Base-by-base conservation (phyloP, 30 jellyfish, hydroid and myxozoan species). In the Rhopilema esculentum region DNA sequence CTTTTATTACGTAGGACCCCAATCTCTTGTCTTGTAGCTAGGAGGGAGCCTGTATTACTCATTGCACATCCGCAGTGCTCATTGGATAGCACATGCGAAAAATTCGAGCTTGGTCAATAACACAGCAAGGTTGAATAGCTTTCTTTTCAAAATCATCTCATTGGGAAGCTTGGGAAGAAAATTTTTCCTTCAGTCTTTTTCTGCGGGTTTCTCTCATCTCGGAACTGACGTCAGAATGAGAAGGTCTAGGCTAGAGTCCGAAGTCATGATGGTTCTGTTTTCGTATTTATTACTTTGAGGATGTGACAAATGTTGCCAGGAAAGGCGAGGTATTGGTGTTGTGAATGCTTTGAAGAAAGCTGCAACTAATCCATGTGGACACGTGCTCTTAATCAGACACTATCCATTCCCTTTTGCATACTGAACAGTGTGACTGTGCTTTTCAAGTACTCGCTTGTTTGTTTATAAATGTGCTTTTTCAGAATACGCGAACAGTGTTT, bases 381-480 rank as follows among this genome's bases (percentile, higher is more conserved):
- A 40, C 57, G 57, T 40, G 57, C 57, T 12, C 57, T 2, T 40
- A 40, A 12, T 40, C 57, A 40, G 57, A 12, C 57, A 40, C 57
- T 40, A 40, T 40, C 12, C 9, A 2, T 40, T 40, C 12, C 12
- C 57, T 6, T 12, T 40, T 40, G 12, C 57, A 69, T 26, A 27
- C 63, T 69, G 30, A 33, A 7, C 84, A 73, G 84, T 40, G 69
- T 73, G 84, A 73, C 84, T 73, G 84, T 33, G 84, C 84, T 30
- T 73, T 73, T 73, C 48, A 40, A 40, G 70, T 17, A 2, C 6
- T 7, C 23, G 19, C 19, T 73, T 18, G 12, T 40, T 40, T 40
- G 57, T 40, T 40, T 12, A 40, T 40, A 19, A 30, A 73, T 0
- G 69, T 71, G 64, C 84, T 9, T 73, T 16, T 18, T 31, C 22